phyloP scores from a whole-genome alignment of 2,113 vertebrate species.

The Salvelinus alpinus region DNA sequence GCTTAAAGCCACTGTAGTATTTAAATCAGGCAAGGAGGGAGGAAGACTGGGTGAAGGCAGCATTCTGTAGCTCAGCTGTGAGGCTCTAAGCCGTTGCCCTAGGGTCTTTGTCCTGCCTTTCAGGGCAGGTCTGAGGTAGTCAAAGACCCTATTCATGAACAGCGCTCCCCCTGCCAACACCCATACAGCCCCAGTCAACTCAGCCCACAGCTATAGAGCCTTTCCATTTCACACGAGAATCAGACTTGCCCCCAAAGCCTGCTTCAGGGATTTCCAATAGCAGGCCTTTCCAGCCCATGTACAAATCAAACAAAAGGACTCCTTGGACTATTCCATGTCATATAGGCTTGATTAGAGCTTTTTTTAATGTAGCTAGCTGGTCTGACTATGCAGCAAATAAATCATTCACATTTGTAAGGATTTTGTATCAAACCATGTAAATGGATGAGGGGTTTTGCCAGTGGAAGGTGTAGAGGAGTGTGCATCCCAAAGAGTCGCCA shows the following conservation, averaged over 20 bases:
- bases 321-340: constrained; percentile 69
- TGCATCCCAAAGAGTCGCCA: constrained; percentile 21
- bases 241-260: constrained; percentile 78
- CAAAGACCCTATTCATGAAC: constrained; percentile 80
- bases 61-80: constrained; percentile 80
- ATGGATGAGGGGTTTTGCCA: constrained; percentile 48
- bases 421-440: constrained; percentile 44
- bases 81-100: constrained; percentile 79
- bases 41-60: constrained; percentile 66
- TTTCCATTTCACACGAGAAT: constrained; percentile 80
- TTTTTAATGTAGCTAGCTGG: constrained; percentile 60
- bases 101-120: constrained; percentile 81
- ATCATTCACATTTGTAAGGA: constrained; percentile 57
- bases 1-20: constrained; percentile 62
- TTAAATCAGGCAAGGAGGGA: constrained; percentile 72
- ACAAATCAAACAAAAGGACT: constrained; percentile 75
- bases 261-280: constrained; percentile 79
- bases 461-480: constrained; percentile 13
- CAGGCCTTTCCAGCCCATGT: constrained; percentile 69
- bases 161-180: constrained; percentile 77
- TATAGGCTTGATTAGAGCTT: constrained; percentile 72
- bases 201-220: constrained; percentile 77
- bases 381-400: constrained; percentile 63
- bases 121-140: constrained; percentile 80
- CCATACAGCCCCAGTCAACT: constrained; percentile 79